Conservation (phyloP, 92 coral and sea anemone genomes). For the Palythoa heliodiscus region DNA sequence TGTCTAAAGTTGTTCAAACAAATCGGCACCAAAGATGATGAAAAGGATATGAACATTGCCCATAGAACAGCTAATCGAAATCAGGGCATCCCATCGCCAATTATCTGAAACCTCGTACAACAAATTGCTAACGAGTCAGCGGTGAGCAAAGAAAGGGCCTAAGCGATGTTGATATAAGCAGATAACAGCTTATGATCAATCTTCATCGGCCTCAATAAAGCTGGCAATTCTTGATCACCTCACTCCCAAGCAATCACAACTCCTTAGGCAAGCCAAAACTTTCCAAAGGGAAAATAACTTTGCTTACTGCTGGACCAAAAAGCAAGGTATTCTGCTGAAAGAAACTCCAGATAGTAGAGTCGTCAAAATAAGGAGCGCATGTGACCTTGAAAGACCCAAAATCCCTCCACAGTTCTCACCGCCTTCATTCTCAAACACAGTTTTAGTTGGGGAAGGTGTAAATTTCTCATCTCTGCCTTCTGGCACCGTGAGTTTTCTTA, state of each 20-base stretch:
- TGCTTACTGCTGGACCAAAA: constrained; percentile 9
- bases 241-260: constrained; percentile 1
- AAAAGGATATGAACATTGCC: constrained; percentile 31
- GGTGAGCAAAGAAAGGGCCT: constrained; percentile 28
- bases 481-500: constrained; percentile 11
- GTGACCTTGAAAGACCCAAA: constrained; percentile 11
- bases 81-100: neutral
- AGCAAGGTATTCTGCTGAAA: constrained; percentile 12
- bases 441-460: constrained; percentile 12
- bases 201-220: constrained; percentile 1
- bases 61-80: constrained; percentile 14
- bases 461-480: constrained; percentile 22
- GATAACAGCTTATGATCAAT: neutral
- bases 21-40: neutral
- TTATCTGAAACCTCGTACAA: no score
- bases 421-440: constrained; percentile 19
- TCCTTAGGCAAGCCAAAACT: neutral
- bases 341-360: constrained; percentile 13
- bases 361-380: constrained; percentile 18
- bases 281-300: constrained; percentile 1
- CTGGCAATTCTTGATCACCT: constrained; percentile 36
- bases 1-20: neutral
- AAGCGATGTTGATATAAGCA: constrained; percentile 24
- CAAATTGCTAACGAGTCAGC: constrained; percentile 27
- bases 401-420: constrained; percentile 7